Percentiles rank a stretch among this genome's conserved stretches.
These are phyloP conservation scores for Atta colombica DNA, from an alignment of 1,140 invertebrate species.

Conservation along the genomic window DNA sequence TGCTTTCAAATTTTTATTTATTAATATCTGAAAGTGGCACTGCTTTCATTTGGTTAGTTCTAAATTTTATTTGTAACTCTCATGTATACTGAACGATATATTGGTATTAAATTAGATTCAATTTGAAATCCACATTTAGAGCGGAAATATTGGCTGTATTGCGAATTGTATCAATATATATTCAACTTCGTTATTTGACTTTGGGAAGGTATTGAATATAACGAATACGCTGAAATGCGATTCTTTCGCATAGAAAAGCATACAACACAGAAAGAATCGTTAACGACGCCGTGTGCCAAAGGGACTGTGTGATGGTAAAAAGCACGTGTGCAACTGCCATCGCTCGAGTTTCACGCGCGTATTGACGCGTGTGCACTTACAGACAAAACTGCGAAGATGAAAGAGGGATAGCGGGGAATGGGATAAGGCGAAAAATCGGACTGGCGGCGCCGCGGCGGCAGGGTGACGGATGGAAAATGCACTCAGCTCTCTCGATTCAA, in stretches of 20 bases:
- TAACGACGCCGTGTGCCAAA: constrained; percentile 7
- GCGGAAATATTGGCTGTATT: not conserved
- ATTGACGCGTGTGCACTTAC: constrained; percentile 16
- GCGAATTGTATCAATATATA: too few relatives aligned
- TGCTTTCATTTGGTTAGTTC: not conserved
- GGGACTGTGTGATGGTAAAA: not conserved
- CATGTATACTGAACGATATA: not conserved
- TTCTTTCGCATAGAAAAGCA: constrained; percentile 39
- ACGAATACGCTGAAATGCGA: not conserved
- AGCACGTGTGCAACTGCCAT: not conserved
- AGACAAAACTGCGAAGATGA: constrained; percentile 5
- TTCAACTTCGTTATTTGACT: too few relatives aligned
- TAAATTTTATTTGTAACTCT: not conserved
- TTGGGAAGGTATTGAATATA: not conserved
- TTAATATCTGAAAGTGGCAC: not conserved
- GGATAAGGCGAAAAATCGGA: constrained; percentile 34
- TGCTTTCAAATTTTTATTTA: not conserved
- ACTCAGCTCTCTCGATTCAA: constrained; percentile 46
- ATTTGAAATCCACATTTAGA: not conserved
- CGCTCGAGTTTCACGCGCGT: not conserved
- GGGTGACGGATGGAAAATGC: constrained; percentile 48
- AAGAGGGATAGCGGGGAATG: not conserved
- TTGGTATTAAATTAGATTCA: not conserved
- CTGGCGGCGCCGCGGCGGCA: not conserved
- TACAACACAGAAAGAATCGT: constrained; percentile 20